Evolutionary conservation across 2,113 vertebrate genomes (phyloP), one percentile per base, ranked within the genome.

Genomic region (Lipophrys pholis): DNA sequence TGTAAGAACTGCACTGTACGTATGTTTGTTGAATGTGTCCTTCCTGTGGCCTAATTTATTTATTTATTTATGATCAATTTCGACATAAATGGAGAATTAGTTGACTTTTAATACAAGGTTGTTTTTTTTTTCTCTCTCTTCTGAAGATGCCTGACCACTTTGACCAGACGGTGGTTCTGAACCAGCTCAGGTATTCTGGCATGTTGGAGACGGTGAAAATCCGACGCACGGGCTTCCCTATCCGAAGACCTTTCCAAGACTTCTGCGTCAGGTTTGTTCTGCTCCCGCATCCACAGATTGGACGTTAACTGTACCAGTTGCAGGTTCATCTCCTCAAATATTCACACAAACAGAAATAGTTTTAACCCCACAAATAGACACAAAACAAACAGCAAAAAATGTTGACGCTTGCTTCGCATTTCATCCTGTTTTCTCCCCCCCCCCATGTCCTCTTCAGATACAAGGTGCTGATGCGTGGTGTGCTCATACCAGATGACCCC

Each of bases 131-230:
- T 6, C 0, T 0, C 39, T 38, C 10, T 39, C 11, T 6, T 36
- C 5, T 51, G 3, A 45, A 98, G 97, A 96, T 97, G 96, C 97
- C 98, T 16, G 96, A 97, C 81, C 96, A 95, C 69, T 99, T 99
- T 87, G 97, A 99, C 91, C 96, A 97, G 92, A 93, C 95, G 0
- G 90, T 99, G 59, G 98, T 99, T 73, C 94, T 99, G 54, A 99
- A 98, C 92, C 98, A 99, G 94, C 94, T 99, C 88, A 91, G 95
- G 14, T 99, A 99, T 81, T 99, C 98, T 0, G 98, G 98, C 63
- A 99, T 99, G 97, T 41, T 99, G 91, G 97, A 99, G 89, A 99
- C 97, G 0, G 97, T 99, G 36, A 93, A 95, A 86, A 99, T 99
- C 51, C 95, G 97, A 5, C 94, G 95, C 71, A 94, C 95, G 0